Evolutionary conservation across 2,113 vertebrate genomes (phyloP).

Genomic region (Holacanthus passer): DNA sequence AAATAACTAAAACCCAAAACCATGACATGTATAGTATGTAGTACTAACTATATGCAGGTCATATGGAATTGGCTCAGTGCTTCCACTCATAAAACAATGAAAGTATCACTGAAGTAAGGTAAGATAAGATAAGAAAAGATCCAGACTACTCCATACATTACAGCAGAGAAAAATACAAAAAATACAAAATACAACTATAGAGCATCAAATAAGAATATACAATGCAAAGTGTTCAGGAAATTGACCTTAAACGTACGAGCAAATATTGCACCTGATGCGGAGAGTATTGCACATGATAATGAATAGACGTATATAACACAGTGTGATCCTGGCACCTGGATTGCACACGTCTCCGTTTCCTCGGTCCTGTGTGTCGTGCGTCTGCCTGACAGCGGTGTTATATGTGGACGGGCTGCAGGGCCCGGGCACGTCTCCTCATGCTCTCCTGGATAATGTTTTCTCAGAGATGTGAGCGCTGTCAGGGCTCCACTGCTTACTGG

Average conservation of each 20-base stretch:
- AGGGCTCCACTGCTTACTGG: slow-evolving; percentile 51
- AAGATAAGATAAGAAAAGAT: too few species aligned
- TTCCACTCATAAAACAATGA: neutral
- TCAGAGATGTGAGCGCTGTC: slow-evolving; percentile 53
- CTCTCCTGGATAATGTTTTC: slow-evolving; percentile 54
- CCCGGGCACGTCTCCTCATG: slow-evolving; percentile 34
- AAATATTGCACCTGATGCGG: too few species aligned
- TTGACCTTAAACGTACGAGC: too few species aligned
- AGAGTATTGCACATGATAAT: too few species aligned
- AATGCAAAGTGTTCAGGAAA: too few species aligned
- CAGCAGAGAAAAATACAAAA: too few species aligned
- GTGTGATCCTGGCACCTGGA: too few species aligned
- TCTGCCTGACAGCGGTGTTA: slow-evolving; percentile 20
- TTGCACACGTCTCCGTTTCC: neutral
- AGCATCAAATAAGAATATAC: too few species aligned
- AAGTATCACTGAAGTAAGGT: neutral
- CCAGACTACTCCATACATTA: too few species aligned
- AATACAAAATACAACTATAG: too few species aligned
- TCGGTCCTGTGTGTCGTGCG: neutral
- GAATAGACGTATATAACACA: neutral
- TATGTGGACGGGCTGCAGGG: slow-evolving; percentile 37
- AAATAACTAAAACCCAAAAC: too few species aligned
- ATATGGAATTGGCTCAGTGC: neutral
- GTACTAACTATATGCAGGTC: too few species aligned
- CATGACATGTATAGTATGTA: neutral